These are phyloP conservation scores for Amitus sp. DNA, from an alignment of 2,888 invertebrate genomes.

Conservation along the genomic window DNA sequence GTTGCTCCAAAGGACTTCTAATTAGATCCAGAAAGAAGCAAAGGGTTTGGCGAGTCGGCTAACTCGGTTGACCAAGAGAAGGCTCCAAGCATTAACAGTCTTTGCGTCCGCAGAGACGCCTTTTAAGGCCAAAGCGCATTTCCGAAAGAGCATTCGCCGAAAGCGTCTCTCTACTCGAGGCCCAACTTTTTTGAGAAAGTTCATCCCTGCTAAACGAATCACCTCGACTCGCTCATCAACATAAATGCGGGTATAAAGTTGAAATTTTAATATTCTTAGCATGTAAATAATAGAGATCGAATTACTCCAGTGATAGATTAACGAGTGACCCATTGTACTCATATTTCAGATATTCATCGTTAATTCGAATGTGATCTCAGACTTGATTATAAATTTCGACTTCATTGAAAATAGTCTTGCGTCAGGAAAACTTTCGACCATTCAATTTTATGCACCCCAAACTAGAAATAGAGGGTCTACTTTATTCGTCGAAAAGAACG, in stretches of 20 bases:
- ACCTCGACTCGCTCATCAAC: conserved; percentile 36
- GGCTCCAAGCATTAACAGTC: conserved; percentile 55
- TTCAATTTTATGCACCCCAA: conserved; percentile 56
- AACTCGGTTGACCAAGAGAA: conserved; percentile 60
- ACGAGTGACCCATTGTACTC: no score
- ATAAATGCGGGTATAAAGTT: no score
- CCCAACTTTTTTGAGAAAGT: conserved; percentile 39
- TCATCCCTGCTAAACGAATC: conserved; percentile 41
- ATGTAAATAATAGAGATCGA: no score
- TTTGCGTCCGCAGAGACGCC: conserved; percentile 57
- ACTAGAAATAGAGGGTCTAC: conserved; percentile 51
- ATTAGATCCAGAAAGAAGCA: conserved; percentile 64
- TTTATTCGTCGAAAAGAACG: conserved; percentile 42
- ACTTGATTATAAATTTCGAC: no score
- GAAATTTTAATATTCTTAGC: no score
- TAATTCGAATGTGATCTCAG: no score
- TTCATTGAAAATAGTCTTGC: conserved; percentile 47
- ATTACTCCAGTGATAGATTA: no score
- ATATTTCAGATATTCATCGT: no score
- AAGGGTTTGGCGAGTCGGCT: conserved; percentile 62
- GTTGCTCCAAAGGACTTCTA: conserved; percentile 58
- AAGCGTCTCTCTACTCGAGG: conserved; percentile 35
- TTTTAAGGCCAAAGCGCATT: conserved; percentile 50
- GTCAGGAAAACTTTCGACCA: conserved; percentile 56
- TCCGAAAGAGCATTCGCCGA: conserved; percentile 42